Base-by-base conservation (phyloP, 2,797 vertebrate species). In the Babyrousa celebensis region DNA sequence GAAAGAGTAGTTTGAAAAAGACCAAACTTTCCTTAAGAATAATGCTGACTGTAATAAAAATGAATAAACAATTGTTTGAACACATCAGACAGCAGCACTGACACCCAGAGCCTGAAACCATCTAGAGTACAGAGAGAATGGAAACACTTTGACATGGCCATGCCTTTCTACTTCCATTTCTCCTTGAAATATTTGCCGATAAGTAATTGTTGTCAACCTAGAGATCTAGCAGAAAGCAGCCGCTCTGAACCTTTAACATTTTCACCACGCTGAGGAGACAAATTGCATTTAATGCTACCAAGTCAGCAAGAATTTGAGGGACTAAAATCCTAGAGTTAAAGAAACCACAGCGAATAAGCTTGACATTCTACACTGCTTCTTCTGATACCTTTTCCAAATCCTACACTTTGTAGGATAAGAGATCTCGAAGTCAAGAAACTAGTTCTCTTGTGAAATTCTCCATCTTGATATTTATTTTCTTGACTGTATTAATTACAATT, bases 1-100 rank as follows among this genome's bases (percentile, higher is more conserved):
- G 48, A 63, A 20, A 91, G 29, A 89, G 9, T 10, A 62, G 25
- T 68, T 75, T 86, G 52, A 80, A 70, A 86, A 91, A 86, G 58
- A 62, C 52, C 52, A 80, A 72, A 25, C 21, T 58, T 65, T 29
- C 32, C 36, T 32, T 20, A 10, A 83, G 43, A 71, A 56, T 87
- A 62, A 86, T 9, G 25, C 63, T 83, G 52, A 21, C 43, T 78
- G 6, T 29, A 43, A 32, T 52, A 70, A 20, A 85, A 93, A 78
- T 72, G 43, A 77, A 48, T 36, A 65, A 85, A 62, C 27, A 25
- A 52, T 18, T 9, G 6, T 62, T 82, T 83, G 43, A 62, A 40
- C 43, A 27, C 17, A 79, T 27, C 10, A 36, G 72, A 52, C 27
- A 54, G 43, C 20, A 43, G 20, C 65, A 85, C 0, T 32, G 32